Conservation (phyloP, 2,888 invertebrate genomes). For the Metacarcinus magister region DNA sequence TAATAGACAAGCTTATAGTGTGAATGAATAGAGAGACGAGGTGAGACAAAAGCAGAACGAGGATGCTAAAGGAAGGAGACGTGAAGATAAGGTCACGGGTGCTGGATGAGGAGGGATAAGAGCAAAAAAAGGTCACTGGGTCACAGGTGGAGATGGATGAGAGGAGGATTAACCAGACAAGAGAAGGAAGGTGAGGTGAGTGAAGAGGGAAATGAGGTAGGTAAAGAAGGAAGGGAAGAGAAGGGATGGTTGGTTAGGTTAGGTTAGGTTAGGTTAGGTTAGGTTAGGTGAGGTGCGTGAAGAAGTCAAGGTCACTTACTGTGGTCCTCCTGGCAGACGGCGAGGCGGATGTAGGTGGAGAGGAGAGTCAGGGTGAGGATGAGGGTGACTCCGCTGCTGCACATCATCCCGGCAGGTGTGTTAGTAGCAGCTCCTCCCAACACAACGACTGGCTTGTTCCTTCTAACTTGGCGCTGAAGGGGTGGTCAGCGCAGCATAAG, state of each 20-base stretch:
- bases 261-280: background rate
- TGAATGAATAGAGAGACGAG: background rate
- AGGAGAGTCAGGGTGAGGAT: background rate
- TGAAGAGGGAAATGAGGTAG: background rate
- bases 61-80: background rate
- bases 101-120: background rate
- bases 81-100: background rate
- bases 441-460: background rate
- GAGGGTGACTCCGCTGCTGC: background rate
- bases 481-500: background rate
- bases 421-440: background rate
- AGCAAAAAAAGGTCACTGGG: background rate
- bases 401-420: constrained; percentile 12
- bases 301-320: background rate
- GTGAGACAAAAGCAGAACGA: background rate
- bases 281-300: background rate
- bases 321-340: background rate
- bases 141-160: background rate
- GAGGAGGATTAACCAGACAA: too few species aligned
- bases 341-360: background rate
- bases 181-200: background rate
- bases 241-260: too few species aligned
- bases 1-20: too few species aligned
- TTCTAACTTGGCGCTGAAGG: background rate
- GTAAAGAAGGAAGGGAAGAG: background rate